These are phyloP conservation scores for Lepidurus packardi DNA, from an alignment of 1,140 invertebrate species.

Conservation along the genomic window DNA sequence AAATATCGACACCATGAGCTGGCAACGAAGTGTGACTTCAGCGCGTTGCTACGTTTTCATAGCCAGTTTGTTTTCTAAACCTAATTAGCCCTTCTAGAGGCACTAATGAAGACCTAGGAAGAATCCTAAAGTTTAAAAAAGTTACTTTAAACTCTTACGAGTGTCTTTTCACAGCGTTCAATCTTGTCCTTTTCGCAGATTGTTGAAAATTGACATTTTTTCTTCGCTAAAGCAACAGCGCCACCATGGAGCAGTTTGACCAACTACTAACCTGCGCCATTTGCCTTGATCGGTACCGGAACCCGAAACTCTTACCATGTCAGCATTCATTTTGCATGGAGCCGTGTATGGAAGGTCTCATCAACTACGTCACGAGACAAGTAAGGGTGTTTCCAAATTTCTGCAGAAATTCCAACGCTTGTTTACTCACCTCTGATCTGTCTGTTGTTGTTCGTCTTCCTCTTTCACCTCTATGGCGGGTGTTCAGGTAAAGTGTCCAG, in stretches of 20 bases:
- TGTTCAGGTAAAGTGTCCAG: constrained; percentile 90
- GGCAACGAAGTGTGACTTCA: background rate
- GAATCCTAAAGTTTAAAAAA: too few species aligned
- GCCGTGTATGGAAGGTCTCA: constrained; percentile 92
- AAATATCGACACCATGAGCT: constrained; percentile 2
- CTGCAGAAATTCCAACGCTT: background rate
- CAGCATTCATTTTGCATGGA: constrained; percentile 99
- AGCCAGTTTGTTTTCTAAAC: background rate
- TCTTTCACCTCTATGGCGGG: too few species aligned
- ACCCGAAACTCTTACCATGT: constrained; percentile 96
- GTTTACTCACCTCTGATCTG: background rate
- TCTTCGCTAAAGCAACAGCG: background rate
- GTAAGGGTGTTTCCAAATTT: constrained; percentile 46
- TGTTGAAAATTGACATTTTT: background rate
- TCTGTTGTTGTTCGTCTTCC: too few species aligned
- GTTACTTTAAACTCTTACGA: too few species aligned
- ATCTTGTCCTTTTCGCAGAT: background rate
- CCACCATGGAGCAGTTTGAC: constrained; percentile 90
- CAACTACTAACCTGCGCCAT: constrained; percentile 96
- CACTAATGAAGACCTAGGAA: background rate
- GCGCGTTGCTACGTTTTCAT: background rate
- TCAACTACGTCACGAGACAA: constrained; percentile 88
- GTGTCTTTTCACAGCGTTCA: background rate
- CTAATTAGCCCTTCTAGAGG: constrained; percentile 6
- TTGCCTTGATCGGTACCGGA: constrained; percentile 92